Base-by-base conservation (phyloP, 2,113 vertebrate genomes). In the Xiphorhynchus elegans region DNA sequence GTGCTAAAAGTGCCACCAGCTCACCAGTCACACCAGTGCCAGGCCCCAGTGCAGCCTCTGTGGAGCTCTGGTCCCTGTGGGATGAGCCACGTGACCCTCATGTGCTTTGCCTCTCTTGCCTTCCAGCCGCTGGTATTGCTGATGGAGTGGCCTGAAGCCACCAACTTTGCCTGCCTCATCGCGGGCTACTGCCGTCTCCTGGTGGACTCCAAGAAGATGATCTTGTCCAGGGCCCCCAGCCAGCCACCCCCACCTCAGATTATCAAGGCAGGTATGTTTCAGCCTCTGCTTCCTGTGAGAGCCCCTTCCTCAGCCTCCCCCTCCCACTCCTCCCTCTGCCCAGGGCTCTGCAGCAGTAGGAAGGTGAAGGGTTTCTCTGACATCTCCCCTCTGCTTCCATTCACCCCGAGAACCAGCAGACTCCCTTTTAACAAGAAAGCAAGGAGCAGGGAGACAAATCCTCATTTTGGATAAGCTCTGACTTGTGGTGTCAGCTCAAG, bases 91-190 rank as follows among this genome's bases (percentile, higher is more conserved):
- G 0, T 9, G 9, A 10, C 66, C 20, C 53, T 78, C 44, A 42
- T 1, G 5, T 0, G 0, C 70, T 92, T 47, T 80, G 49, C 25
- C 46, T 77, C 49, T 87, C 91, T 62, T 98, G 58, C 92, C 89
- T 94, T 96, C 55, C 97, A 99, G 99, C 99, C 99, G 3, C 97
- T 99, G 95, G 99, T 99, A 84, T 94, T 99, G 94, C 98, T 99
- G 90, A 99, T 99, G 99, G 99, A 99, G 97, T 99, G 99, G 99
- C 99, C 99, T 3, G 99, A 99, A 97, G 99, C 99, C 94, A 99
- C 99, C 97, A 99, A 99, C 96, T 99, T 99, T 58, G 99, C 99
- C 90, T 99, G 99, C 96, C 98, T 99, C 85, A 99, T 99, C n/a
- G 98, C 99, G 10, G 99, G 99, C 92, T 99, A 99, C 98, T 99